phyloP scores from a whole-genome alignment of 1,140 invertebrate species.

The Pseudomyrmex dendroicus region DNA sequence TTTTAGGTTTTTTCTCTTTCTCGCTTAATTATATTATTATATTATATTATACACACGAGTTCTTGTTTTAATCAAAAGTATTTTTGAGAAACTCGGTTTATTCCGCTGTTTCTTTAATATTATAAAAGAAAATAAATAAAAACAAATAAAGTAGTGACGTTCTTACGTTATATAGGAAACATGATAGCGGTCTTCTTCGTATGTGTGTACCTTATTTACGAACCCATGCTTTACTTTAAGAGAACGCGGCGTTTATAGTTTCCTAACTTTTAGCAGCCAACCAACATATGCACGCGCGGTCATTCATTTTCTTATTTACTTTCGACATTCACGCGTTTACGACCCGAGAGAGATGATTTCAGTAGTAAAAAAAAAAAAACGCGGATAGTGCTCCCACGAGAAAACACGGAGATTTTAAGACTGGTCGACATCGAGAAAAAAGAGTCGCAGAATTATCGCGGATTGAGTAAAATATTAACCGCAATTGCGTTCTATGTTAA shows the following conservation, averaged over 20 bases:
- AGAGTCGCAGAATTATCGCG: background rate
- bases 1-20: too few species aligned
- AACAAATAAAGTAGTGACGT: background rate
- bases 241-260: conserved; percentile 3
- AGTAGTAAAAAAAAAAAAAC: background rate
- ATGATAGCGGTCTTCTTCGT: background rate
- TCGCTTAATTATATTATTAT: too few species aligned
- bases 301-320: conserved; percentile 46
- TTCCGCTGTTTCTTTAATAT: too few species aligned
- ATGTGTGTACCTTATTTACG: background rate
- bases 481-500: background rate
- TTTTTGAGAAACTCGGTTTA: too few species aligned
- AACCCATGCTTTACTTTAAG: conserved; percentile 1
- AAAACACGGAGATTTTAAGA: conserved; percentile 41
- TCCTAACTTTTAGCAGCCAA: background rate
- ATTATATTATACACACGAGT: too few species aligned
- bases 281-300: background rate
- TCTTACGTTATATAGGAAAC: background rate
- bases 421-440: background rate
- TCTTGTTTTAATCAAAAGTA: too few species aligned
- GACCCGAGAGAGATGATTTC: background rate
- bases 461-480: background rate
- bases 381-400: background rate
- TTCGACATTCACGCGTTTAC: conserved; percentile 12
- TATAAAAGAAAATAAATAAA: too few species aligned